Base-by-base conservation (phyloP, 2,113 vertebrate genomes). In the Ictalurus punctatus region DNA sequence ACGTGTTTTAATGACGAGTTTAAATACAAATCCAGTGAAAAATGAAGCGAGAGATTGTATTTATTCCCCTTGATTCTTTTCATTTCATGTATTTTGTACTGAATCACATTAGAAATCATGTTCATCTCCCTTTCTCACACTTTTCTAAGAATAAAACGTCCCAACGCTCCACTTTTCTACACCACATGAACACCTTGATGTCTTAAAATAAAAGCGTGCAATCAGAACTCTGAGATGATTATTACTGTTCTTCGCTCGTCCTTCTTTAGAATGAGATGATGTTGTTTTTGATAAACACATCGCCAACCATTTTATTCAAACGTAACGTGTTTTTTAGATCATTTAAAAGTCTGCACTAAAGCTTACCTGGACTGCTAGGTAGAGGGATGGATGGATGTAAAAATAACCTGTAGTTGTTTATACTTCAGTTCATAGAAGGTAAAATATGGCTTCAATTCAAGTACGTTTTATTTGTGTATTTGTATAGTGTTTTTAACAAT, bases 151-250 rank as follows among this genome's bases (percentile, higher is more conserved):
- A 67, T 44, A 78, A 58, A 87, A 83, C 90, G 87, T 90, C 90
- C 84, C 76, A 78, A 86, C 44, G 69, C 84, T 85, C 52, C 80
- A 79, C 48, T 85, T 89, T 90, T 76, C 34, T 84, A 84, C 44
- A 67, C 83, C 84, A 85, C 56, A 85, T 52, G 5, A 86, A 83
- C 89, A 87, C 91, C 91, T 88, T 87, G 59, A 73, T 92, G 90
- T 91, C 90, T 92, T 92, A 89, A 90, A 63, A 56, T 10, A 65
- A 63, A 83, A n/a, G 37, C 30, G 30, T 44, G 78, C 16, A 63
- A 54, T 82, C 79, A 73, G 58, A 90, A 59, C 54, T 40, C 74
- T 71, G 34, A 83, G 83, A 21, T 86, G 73, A 84, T 12, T 10
- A 58, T 76, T 65, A 56, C 14, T 56, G 67, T 52, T 84, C 14